Base-by-base conservation (phyloP, 2,113 vertebrate species). In the Notiomystis cincta region DNA sequence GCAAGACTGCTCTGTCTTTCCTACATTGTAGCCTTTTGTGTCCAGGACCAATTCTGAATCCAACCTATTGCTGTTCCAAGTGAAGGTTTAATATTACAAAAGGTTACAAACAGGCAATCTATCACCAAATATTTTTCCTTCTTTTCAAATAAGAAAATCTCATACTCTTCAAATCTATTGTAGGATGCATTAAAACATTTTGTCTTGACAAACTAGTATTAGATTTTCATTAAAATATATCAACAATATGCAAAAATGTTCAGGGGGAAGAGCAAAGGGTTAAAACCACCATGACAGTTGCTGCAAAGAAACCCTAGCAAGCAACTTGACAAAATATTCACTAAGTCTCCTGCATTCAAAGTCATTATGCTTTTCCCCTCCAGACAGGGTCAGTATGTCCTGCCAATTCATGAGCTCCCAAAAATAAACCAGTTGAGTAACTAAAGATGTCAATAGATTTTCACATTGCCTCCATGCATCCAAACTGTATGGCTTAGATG, bases 371-470 rank as follows among this genome's bases (percentile, higher is more conserved):
- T 91, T 77, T 31, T 71, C 85, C 61, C 65, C 54, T 96, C 89
- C 88, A 66, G 75, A 81, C 7, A 48, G 95, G 81, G 92, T 95
- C 92, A 90, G 75, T 73, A 69, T 94, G 95, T 97, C 69, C 96
- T 97, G 95, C 93, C 94, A 96, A 83, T 96, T 94, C 65, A 82
- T 6, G 54, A 92, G 71, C 18, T 94, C 71, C 96, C 90, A 89
- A 93, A 97, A 97, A 97, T 96, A 97, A 96, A 95, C 89, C 38
- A 81, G 87, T 88, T 95, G 95, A 93, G 90, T 96, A 96, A 95
- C 90, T 91, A 22, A 95, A 92, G 83, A 95, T 95, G 92, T 72
- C 72, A 91, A 82, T 79, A 95, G 89, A 93, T 87, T 96, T 95
- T 93, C 89, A 96, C 83, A 67, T 76, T 82, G 84, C 65, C 91